Percentiles rank a stretch among this genome's conserved stretches.
Evolutionary conservation across 2,888 invertebrate genomes (phyloP).

Genomic region (Coremacera marginata): DNA sequence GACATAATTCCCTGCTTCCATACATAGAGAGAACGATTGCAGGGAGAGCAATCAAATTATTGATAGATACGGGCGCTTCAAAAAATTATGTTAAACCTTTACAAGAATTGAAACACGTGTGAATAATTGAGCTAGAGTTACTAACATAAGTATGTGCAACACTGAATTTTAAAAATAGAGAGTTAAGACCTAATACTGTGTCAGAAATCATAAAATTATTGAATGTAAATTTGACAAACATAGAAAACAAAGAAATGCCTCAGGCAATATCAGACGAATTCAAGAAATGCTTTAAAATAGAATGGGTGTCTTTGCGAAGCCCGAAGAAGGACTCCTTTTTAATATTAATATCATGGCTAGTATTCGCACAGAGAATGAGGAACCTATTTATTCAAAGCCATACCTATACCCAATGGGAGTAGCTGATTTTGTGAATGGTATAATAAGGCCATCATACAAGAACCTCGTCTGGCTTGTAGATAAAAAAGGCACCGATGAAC

Average conservation of each 20-base stretch:
- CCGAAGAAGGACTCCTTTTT: conserved; percentile 27
- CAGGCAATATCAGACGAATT: conserved; percentile 27
- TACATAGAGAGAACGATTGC: too few relatives aligned
- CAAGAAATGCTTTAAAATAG: conserved; percentile 36
- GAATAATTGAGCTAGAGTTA: conserved; percentile 41
- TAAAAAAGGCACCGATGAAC: conserved; percentile 10
- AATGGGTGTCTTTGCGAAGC: conserved; percentile 41
- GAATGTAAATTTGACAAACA: conserved; percentile 43
- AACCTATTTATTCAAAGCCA: conserved; percentile 40
- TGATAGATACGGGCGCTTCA: too few relatives aligned
- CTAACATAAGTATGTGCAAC: conserved; percentile 37
- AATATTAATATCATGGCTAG: too few relatives aligned
- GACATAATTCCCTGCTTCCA: too few relatives aligned
- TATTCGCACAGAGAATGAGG: conserved; percentile 13
- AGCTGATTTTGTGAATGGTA: conserved; percentile 41
- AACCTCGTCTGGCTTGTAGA: conserved; percentile 37
- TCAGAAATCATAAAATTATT: conserved; percentile 27
- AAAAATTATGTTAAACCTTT: too few relatives aligned
- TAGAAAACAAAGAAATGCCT: conserved; percentile 41
- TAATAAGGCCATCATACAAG: conserved; percentile 38
- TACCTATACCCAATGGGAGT: conserved; percentile 45
- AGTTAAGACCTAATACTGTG: conserved; percentile 36
- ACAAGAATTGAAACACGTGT: too few relatives aligned
- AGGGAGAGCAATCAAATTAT: too few relatives aligned
- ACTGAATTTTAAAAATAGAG: conserved; percentile 41